Base-by-base conservation (phyloP, 2,797 vertebrate species). In the Xenopus petersii region DNA sequence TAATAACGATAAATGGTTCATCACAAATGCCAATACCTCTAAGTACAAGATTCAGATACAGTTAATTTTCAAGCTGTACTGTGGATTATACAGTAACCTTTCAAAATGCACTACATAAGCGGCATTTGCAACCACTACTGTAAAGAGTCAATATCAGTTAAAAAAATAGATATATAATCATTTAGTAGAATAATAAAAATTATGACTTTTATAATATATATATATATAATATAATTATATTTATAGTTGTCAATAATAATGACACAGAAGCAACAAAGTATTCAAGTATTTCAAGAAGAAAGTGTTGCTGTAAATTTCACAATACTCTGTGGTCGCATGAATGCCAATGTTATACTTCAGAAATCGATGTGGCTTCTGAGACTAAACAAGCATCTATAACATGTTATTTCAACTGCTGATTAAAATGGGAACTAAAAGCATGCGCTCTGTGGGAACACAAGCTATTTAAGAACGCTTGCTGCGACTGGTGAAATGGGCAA, bases 291-390 rank as follows among this genome's bases (percentile, higher is more conserved):
- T 36, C 10, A 33, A 62, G 6, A 62, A 4, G 60, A 63, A 63
- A 63, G 60, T 11, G 21, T 60, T 60, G 58, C 58, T 60, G 36
- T 79, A 49, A 74, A 60, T 80, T 77, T 79, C 64, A 62, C 64
- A 7, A 0, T 72, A 61, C 77, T 80, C 59, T 74, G 2, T 79
- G 72, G 74, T 59, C 49, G 79, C 69, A 49, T 80, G 68, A 83
- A 85, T 82, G 62, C 67, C 77, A 79, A 75, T 10, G 84, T 87
- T 88, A 88, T 88, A 89, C 84, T 89, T 89, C 86, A 88, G 88
- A 88, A 88, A 54, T 81, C 84, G 70, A 86, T 65, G 62, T 84
- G 82, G 79, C 83, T 87, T 80, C 82, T 81, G 80, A 79, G 63
- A 46, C 7, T 1, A 75, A 73, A 78, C 73, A 65, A 36, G 1